These are phyloP conservation scores for Lethrus apterus DNA, from an alignment of 1,140 invertebrate genomes.

Conservation along the genomic window DNA sequence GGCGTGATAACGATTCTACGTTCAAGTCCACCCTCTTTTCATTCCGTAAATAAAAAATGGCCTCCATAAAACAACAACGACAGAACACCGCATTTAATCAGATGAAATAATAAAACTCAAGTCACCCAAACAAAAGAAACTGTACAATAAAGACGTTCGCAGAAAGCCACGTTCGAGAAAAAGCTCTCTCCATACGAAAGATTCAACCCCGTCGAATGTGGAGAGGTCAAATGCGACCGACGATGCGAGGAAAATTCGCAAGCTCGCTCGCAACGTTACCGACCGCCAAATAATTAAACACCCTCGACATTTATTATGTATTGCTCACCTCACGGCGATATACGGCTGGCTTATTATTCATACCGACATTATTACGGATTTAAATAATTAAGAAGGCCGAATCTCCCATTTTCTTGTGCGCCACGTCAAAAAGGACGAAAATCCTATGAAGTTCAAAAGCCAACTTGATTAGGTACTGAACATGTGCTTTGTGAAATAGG, in stretches of 20 bases:
- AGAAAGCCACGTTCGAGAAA: slow-evolving; percentile 7
- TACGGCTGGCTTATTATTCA: slow-evolving; percentile 33
- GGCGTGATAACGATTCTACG: too few species aligned
- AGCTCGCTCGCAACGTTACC: slow-evolving; percentile 11
- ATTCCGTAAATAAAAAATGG: slow-evolving; percentile 14
- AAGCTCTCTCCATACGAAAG: slow-evolving; percentile 8
- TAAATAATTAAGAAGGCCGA: slow-evolving; percentile 28
- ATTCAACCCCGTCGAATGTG: slow-evolving; percentile 8
- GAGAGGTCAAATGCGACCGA: slow-evolving; percentile 9
- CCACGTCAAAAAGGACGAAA: slow-evolving; percentile 1
- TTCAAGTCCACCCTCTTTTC: too few species aligned
- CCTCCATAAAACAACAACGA: slow-evolving; percentile 4
- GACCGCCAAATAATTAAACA: slow-evolving; percentile 29
- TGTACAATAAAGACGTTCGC: slow-evolving; percentile 6
- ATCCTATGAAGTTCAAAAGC: too few species aligned
- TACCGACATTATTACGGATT: slow-evolving; percentile 32
- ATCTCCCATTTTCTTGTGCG: slow-evolving; percentile 19
- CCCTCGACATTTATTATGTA: slow-evolving; percentile 28
- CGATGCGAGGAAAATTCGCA: slow-evolving; percentile 15
- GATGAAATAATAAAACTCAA: slow-evolving; percentile 5
- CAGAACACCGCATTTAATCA: slow-evolving; percentile 12
- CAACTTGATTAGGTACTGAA: too few species aligned
- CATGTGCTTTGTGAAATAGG: too few species aligned
- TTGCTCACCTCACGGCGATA: slow-evolving; percentile 27
- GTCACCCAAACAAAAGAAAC: slow-evolving; percentile 5